Evolutionary conservation across 1,140 invertebrate species (phyloP), one percentile per base, ranked within the genome.

Genomic region (Drosophila mayri): DNA sequence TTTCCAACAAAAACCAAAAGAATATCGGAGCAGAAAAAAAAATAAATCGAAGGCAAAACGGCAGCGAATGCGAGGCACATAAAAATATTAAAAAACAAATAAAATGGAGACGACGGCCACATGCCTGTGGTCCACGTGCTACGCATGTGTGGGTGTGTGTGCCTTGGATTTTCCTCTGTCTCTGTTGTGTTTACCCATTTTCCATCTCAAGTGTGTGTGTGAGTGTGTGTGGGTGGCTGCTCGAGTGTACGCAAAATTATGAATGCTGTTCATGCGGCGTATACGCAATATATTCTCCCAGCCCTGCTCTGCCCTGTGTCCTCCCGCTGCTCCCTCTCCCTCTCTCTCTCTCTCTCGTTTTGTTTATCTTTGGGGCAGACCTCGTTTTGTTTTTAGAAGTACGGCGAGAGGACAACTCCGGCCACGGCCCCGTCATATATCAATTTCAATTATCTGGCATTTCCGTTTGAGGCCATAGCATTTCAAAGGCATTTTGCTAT

Each of bases 401-500:
- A 38, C 73, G 61, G 43, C 55, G 18, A 47, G 83, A 35, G 79
- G 83, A 82, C 83, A 67, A 57, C 64, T 57, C 50, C 55, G 61
- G 63, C 54, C 22, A 47, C 46, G 38, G 46, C 43, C 57, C 78
- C 65, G 66, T 88, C 85, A 88, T 87, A 87, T 87, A 87, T 87
- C 84, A 87, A 84, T 87, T 87, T 87, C 84, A 87, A 87, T 87
- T 87, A 90, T 87, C 85, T 84, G 76, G 41, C 46, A 65, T 61
- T 64, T 70, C 43, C 59, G 54, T 54, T 59, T 43, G 49, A 11
- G 44, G 46, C 41, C 30, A 20, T 35, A 37, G 54, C 46, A 49
- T 67, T 73, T 82, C 62, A 62, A 63, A 62, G 30, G 67, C 79
- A 74, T 76, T 85, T 72, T 73, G 59, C 70, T 58, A 57, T 67